Conservation (phyloP, 2,113 vertebrate species). For the human (Homo sapiens) region DNA sequence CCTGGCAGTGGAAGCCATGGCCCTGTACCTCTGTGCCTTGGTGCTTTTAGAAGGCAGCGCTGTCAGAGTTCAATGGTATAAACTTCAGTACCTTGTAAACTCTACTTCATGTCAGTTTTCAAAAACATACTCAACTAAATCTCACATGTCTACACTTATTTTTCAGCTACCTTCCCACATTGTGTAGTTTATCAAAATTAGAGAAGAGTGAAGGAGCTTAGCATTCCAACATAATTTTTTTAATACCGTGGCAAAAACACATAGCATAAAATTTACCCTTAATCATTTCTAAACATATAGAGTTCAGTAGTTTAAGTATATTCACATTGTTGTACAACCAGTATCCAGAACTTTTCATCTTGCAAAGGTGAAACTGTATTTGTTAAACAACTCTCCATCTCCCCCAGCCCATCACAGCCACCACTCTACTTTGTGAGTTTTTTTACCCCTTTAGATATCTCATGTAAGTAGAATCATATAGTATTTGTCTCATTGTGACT, state of each 20-base stretch:
- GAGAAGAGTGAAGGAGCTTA: neutral
- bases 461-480: neutral
- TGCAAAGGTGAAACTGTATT: neutral
- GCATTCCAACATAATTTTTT: neutral
- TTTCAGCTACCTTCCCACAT: neutral
- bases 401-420: accelerated
- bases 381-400: neutral
- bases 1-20: neutral
- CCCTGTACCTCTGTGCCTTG: neutral
- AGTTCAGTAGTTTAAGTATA: neutral
- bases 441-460: neutral
- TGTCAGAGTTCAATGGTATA: too few species aligned
- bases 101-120: neutral
- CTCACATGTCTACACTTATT: neutral
- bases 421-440: neutral
- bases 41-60: neutral
- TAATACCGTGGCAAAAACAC: neutral
- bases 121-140: neutral
- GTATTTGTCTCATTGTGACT: neutral
- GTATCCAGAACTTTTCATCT: neutral
- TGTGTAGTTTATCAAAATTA: neutral
- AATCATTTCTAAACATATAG: neutral
- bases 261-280: neutral
- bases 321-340: neutral
- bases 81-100: neutral